Percentiles rank a stretch among this genome's conserved stretches.
Evolutionary conservation across 2,888 invertebrate species (phyloP).

Genomic region (Acronicta leporina): DNA sequence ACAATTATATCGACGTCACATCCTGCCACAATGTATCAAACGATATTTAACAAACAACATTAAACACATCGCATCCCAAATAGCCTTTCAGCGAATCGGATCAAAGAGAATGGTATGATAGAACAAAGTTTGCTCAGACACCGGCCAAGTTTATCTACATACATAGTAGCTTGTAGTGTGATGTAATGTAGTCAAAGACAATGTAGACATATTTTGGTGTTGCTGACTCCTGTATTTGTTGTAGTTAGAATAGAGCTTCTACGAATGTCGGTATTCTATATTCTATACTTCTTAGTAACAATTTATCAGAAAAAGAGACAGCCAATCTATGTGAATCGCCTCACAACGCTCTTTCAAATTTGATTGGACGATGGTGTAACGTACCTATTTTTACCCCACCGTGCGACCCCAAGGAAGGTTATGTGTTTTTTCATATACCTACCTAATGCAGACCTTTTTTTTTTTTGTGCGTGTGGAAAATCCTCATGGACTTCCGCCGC

Average conservation of each 20-base stretch:
- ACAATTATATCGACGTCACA: neutral
- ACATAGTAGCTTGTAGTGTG: conserved; percentile 21
- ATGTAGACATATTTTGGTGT: conserved; percentile 33
- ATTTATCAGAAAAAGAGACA: too few relatives aligned
- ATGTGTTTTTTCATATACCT: too few relatives aligned
- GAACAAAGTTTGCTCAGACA: conserved; percentile 23
- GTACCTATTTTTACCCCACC: too few relatives aligned
- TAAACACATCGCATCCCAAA: conserved; percentile 16
- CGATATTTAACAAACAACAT: conserved; percentile 13
- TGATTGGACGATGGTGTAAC: too few relatives aligned
- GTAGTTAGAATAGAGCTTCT: neutral
- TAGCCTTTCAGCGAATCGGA: conserved; percentile 27
- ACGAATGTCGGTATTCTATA: too few relatives aligned
- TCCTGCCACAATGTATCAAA: conserved; percentile 7
- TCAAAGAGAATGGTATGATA: conserved; percentile 31
- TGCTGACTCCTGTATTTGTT: conserved; percentile 12
- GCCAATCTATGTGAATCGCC: too few relatives aligned
- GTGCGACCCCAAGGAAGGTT: too few relatives aligned
- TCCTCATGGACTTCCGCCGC: too few relatives aligned
- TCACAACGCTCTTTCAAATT: too few relatives aligned
- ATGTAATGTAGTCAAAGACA: conserved; percentile 38
- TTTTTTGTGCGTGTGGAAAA: too few relatives aligned
- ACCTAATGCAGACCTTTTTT: too few relatives aligned
- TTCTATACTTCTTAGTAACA: too few relatives aligned
- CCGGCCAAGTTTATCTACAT: conserved; percentile 8